These are phyloP conservation scores for Drosophila meridionalis DNA, from an alignment of 2,888 invertebrate genomes.

Conservation along the genomic window DNA sequence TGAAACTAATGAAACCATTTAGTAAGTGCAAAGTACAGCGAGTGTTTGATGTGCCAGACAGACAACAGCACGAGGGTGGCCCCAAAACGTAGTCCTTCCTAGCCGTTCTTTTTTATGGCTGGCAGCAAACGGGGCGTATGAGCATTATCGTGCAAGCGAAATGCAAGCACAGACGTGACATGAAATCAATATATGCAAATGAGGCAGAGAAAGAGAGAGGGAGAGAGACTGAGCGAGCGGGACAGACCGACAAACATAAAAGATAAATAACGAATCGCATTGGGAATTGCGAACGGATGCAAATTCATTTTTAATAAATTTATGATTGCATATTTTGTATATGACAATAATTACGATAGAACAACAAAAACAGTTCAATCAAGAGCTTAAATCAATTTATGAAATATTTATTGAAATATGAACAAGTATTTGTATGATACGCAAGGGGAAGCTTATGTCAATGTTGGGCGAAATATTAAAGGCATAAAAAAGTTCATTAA, in stretches of 20 bases:
- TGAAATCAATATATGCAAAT: conserved; percentile 74
- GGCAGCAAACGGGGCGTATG: conserved; percentile 33
- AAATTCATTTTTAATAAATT: conserved; percentile 14
- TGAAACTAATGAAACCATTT: conserved; percentile 78
- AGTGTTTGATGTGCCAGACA: conserved; percentile 28
- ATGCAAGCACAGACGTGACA: conserved; percentile 31
- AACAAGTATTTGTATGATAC: neutral
- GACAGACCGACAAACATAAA: conserved; percentile 11
- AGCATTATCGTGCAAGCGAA: conserved; percentile 38
- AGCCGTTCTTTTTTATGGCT: conserved; percentile 6
- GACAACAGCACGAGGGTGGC: conserved; percentile 42
- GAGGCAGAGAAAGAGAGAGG: conserved; percentile 8
- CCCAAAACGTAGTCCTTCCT: conserved; percentile 7
- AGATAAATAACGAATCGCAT: conserved; percentile 38
- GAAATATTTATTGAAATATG: neutral
- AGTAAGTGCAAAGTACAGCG: conserved; percentile 59
- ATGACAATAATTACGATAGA: conserved; percentile 3
- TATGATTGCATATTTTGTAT: conserved; percentile 12
- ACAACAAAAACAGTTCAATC: conserved; percentile 15
- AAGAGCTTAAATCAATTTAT: conserved; percentile 4
- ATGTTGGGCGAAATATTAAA: neutral
- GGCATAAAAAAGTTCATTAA: neutral
- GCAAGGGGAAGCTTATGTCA: neutral
- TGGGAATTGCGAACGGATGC: conserved; percentile 15
- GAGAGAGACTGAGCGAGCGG: neutral